Conservation (phyloP, 2,797 vertebrate genomes). For the Dendrocincla fuliginosa region DNA sequence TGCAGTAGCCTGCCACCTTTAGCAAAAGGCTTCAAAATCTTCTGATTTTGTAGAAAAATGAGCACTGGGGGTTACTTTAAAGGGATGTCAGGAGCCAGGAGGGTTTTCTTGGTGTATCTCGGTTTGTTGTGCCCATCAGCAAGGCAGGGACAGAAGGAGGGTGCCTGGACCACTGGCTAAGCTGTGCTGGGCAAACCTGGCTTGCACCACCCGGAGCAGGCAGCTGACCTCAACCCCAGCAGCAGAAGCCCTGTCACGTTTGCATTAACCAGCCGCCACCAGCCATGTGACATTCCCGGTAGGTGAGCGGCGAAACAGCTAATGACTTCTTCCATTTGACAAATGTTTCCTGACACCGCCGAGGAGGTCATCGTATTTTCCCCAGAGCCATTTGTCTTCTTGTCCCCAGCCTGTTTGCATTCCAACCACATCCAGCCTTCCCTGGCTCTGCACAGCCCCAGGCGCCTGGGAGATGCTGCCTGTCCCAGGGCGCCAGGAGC, state of each 20-base stretch:
- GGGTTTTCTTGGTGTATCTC: not conserved
- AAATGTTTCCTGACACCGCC: not conserved
- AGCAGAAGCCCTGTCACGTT: not conserved
- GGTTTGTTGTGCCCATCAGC: not conserved
- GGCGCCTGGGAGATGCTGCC: not conserved
- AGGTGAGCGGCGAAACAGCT: not conserved
- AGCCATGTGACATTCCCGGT: fast-evolving
- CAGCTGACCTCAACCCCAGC: not conserved
- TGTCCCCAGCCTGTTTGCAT: not conserved
- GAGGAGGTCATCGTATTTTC: not conserved
- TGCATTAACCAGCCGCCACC: not conserved
- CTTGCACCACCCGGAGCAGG: not conserved
- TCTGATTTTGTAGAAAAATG: not conserved
- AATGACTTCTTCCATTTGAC: constrained; percentile 21
- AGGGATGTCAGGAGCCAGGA: not conserved
- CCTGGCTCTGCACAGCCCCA: not conserved
- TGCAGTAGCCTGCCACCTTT: not conserved
- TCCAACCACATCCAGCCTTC: not conserved
- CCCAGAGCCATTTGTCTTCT: not conserved
- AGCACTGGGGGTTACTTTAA: not conserved
- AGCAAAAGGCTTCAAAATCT: not conserved
- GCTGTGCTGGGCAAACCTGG: not conserved
- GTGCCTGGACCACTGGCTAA: not conserved
- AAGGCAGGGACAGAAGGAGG: not conserved
- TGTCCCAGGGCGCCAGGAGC: fast-evolving